Base-by-base conservation (phyloP, 2,888 invertebrate species). In the Capitulum mitella region DNA sequence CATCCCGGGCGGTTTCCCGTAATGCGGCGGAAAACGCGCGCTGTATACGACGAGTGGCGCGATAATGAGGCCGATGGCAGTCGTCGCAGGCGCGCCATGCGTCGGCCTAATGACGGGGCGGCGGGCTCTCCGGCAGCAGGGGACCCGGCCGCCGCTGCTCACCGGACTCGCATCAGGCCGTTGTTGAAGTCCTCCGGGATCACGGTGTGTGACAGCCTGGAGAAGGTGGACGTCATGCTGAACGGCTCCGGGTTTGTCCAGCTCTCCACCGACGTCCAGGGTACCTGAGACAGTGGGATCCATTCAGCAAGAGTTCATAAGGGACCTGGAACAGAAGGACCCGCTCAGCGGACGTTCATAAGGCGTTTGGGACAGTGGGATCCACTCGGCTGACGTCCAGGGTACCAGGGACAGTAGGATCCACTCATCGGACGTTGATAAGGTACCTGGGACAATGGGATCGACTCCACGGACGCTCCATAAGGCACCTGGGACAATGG, bases 231-330 rank as follows among this genome's bases (percentile, higher is more conserved):
- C 16, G 46, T 76, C 76, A 76, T 46, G 19, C 32, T 46, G 76
- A 76, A 76, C 46, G 76, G 76, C 46, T 76, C 76, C 14, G 70
- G 70, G 70, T 70, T 70, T 26, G 70, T 70, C 70, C 70, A 70
- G 37, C 40, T 40, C 40, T 70, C 70, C 70, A 70, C 70, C 10
- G 70, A 70, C 70, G 70, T 70, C 70, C 70, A 70, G 16, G 70
- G 19, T 3, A 70, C 70, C 70, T 70, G 40, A 6, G 29, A 58
- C 51, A 6, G 1, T 26, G 26, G 26, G 51, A n/a, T n/a, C n/a
- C n/a, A n/a, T n/a, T n/a, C n/a, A n/a, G n/a, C n/a, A n/a, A n/a
- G n/a, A n/a, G n/a, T n/a, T n/a, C n/a, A n/a, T n/a, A n/a, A n/a
- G n/a, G n/a, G n/a, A n/a, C n/a, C n/a, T n/a, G n/a, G n/a, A n/a